Evolutionary conservation across 1,140 invertebrate species (phyloP).

Genomic region (Tetramorium simillimum): DNA sequence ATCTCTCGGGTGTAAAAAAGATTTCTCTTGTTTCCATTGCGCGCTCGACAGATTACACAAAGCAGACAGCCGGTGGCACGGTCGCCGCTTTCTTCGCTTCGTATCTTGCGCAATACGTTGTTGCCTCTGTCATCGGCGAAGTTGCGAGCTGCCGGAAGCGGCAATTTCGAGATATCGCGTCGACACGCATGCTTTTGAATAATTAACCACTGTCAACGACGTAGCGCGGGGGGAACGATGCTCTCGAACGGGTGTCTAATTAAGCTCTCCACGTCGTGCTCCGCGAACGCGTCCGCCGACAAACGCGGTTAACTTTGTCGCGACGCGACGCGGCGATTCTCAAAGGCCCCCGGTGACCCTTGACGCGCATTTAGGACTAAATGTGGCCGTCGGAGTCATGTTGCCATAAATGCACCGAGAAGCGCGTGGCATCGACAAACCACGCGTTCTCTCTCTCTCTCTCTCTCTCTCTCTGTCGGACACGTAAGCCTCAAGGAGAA

Average conservation of each 20-base stretch:
- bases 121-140: not conserved
- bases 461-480: not conserved
- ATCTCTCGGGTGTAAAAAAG: not conserved
- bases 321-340: slow-evolving; percentile 10
- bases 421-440: not conserved
- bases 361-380: slow-evolving; percentile 41
- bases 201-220: slow-evolving; percentile 63
- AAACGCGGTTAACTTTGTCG: slow-evolving; percentile 37
- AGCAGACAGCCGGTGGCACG: not conserved
- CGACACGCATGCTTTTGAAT: slow-evolving; percentile 52
- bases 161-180: slow-evolving; percentile 34
- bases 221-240: slow-evolving; percentile 30
- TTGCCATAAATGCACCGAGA: not conserved
- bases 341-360: slow-evolving; percentile 5
- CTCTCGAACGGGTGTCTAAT: slow-evolving; percentile 66
- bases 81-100: not conserved
- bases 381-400: not conserved
- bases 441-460: no score
- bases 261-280: slow-evolving; percentile 49
- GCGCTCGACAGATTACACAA: not conserved
- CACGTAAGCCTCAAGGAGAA: not conserved
- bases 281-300: slow-evolving; percentile 13
- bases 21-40: not conserved
- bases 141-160: slow-evolving; percentile 23
- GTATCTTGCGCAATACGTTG: not conserved